phyloP scores from a whole-genome alignment of 1,140 invertebrate species.

The Oedothorax gibbosus region DNA sequence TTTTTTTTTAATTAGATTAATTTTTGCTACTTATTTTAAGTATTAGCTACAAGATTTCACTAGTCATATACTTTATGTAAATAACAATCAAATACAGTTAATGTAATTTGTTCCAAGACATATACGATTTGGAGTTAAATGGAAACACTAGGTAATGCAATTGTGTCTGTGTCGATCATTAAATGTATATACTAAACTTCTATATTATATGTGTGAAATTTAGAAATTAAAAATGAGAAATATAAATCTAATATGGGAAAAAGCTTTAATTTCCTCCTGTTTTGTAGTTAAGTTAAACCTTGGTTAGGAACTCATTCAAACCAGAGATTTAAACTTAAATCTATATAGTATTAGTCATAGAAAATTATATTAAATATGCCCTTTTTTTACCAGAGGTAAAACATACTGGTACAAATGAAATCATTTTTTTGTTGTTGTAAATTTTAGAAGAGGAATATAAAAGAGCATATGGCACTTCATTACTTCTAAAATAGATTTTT shows the following conservation, averaged over 20 bases:
- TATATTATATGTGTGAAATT: slow-evolving; percentile 53
- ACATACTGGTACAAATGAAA: too few relatives aligned
- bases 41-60: slow-evolving; percentile 23
- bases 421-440: too few relatives aligned
- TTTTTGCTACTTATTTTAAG: slow-evolving; percentile 25
- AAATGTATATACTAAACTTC: slow-evolving; percentile 50
- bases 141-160: slow-evolving; percentile 46
- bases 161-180: slow-evolving; percentile 41
- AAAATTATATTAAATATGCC: too few relatives aligned
- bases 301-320: too few relatives aligned
- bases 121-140: slow-evolving; percentile 17
- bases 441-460: too few relatives aligned
- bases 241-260: slow-evolving; percentile 54
- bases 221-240: slow-evolving; percentile 33
- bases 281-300: not conserved
- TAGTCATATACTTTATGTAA: slow-evolving; percentile 20
- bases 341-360: too few relatives aligned
- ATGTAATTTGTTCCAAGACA: slow-evolving; percentile 17
- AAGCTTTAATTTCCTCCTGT: slow-evolving; percentile 42
- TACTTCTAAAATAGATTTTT: too few relatives aligned
- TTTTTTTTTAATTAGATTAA: slow-evolving; percentile 24
- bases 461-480: too few relatives aligned
- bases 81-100: slow-evolving; percentile 51
- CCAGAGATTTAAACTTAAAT: too few relatives aligned
- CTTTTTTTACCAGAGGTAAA: too few relatives aligned